Evolutionary conservation across 30 jellyfish, hydroid and myxozoan genomes (phyloP), one percentile per base, ranked within the genome.

Genomic region (Hydractinia echinata): DNA sequence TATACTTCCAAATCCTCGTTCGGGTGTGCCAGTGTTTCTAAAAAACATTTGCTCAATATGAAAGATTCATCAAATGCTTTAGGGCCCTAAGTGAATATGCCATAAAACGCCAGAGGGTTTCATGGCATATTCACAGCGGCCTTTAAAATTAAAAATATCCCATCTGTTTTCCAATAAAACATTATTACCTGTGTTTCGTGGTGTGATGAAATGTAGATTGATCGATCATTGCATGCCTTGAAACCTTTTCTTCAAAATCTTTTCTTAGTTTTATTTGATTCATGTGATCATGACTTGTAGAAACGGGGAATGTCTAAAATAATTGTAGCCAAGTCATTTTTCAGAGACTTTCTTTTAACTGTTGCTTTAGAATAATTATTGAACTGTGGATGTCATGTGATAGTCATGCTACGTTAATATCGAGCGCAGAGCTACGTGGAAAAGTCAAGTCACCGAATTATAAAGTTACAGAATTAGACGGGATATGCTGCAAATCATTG

Each of bases 201-300:
- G 79, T 79, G 54, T 79, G 80, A 73, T 84, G 79, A 61, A 90
- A 84, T 77, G 95, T 77, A 19, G 95, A 77, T 52, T 50, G 66
- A 69, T 82, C 76, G 53, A 90, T 87, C 90, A 90, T 79, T 50
- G 97, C 90, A 55, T 81, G 94, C 52, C 95, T 73, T 18, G 77
- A 77, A 50, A 66, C 73, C 76, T 82, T 87, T 70, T 85, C 97
- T 76, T 81, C 83, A 72, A 81, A 85, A 71, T 85, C 94, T 39
- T 83, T 61, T 77, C 80, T 82, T 20, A 82, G 76, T 66, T 85
- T 83, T 4, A 90, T 77, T 72, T 90, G 95, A 5, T 82, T 89
- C 94, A 90, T 80, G 81, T 90, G 95, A 13, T 58, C 90, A 82
- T 82, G 95, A 50, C 86, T 54, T 9, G 97, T 90, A 18, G 97